Percentiles rank a stretch among this genome's conserved stretches.
phyloP scores from a whole-genome alignment of 1,140 invertebrate species.

The Saccostrea cuccullata region DNA sequence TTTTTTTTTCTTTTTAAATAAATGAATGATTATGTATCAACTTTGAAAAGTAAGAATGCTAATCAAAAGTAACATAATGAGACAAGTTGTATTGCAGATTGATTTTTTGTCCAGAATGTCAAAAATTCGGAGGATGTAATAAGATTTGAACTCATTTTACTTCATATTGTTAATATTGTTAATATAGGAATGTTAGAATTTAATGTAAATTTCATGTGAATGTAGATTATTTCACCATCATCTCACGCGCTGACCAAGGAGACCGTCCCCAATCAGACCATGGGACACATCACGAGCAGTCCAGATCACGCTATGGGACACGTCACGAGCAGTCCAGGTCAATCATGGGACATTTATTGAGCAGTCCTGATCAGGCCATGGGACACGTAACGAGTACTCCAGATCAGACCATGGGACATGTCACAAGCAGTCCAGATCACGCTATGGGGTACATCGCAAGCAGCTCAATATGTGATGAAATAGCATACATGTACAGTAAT shows the following conservation, averaged over 20 bases:
- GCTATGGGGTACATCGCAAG: no score
- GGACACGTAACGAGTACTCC: no score
- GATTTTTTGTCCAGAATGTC: not conserved
- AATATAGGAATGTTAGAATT: constrained; percentile 15
- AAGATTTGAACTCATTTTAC: constrained; percentile 1
- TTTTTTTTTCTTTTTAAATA: no score
- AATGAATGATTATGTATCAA: constrained; percentile 8
- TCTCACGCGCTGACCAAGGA: constrained; percentile 1
- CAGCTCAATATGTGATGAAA: not conserved
- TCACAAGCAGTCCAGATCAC: not conserved
- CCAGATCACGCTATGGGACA: no score
- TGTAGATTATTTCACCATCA: constrained; percentile 7
- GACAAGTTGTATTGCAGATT: not conserved
- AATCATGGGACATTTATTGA: not conserved
- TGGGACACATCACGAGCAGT: no score
- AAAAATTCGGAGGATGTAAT: constrained; percentile 7
- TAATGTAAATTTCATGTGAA: constrained; percentile 9
- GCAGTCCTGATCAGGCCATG: not conserved
- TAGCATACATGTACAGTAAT: constrained; percentile 8
- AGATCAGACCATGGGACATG: not conserved
- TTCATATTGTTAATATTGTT: not conserved
- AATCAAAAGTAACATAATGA: not conserved
- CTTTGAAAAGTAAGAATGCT: not conserved
- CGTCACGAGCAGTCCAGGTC: no score
- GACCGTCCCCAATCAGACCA: not conserved